Evolutionary conservation across 2,797 vertebrate species (phyloP).

Genomic region (Agapornis canus): DNA sequence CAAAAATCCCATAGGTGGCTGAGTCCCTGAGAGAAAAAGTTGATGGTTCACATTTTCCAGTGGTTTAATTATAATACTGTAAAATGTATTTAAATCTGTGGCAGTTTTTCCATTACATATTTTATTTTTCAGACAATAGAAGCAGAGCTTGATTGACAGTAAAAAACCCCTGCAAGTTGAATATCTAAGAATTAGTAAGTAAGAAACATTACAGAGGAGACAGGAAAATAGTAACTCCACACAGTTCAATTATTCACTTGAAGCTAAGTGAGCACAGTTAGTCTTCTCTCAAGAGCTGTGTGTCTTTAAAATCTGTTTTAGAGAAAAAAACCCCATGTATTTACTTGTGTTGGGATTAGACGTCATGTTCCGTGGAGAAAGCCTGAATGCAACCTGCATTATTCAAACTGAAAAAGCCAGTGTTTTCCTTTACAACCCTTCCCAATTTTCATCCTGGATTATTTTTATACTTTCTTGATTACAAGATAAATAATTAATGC

Average conservation of each 20-base stretch:
- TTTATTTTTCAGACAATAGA: slow-evolving; percentile 15
- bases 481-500: slow-evolving; percentile 8
- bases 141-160: neutral
- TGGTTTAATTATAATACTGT: neutral
- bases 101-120: neutral
- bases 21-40: neutral
- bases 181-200: neutral
- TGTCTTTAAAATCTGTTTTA: neutral
- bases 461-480: slow-evolving; percentile 19
- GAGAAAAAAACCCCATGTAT: neutral
- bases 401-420: neutral
- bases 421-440: neutral
- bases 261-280: slow-evolving; percentile 33
- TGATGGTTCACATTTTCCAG: neutral
- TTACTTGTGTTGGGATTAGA: neutral
- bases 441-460: neutral
- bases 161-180: neutral
- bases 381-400: neutral
- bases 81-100: neutral
- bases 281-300: neutral
- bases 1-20: neutral
- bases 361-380: neutral
- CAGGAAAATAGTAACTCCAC: slow-evolving; percentile 15
- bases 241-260: slow-evolving; percentile 27
- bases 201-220: neutral